Evolutionary conservation across 1,140 invertebrate species (phyloP), one percentile per base, ranked within the genome.

Genomic region (Muscidifurax raptorellus): DNA sequence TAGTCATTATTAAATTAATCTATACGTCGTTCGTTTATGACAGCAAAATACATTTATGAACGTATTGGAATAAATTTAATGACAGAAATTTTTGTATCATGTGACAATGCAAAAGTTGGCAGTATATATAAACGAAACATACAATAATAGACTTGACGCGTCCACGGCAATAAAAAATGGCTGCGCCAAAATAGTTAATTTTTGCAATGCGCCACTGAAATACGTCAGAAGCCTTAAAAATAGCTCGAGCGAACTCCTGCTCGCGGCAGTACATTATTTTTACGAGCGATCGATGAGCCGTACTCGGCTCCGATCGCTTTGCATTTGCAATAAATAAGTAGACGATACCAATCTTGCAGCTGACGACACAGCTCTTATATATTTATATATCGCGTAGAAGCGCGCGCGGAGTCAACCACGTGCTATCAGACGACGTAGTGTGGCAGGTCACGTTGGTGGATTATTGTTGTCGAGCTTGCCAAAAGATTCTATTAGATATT

Each of bases 251-350:
- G 10, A 69, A 28, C 25, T 69, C 12, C 27, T 10, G 25, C 18
- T 69, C 25, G 6, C 5, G 27, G 66, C 10, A 28, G 27, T 28
- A 28, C 15, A 30, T 69, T 69, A 69, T 30, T 69, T 69, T 69
- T 69, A 69, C 7, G 66, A 69, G 66, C 66, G 6, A 28, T 12
- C 32, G 32, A 32, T 18, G 32, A 69, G 66, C 28, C 12, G 4
- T 28, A 69, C 25, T 27, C 64, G 64, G 6, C 22, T 27, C 27
- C 0, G 64, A 27, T 25, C 7, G 22, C 64, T 5, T 69, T 69
- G 22, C 66, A 28, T 30, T 69, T 69, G 25, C 66, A 69, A 69
- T 27, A 69, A 69, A 69, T 69, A 69, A 69, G 25, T 69, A 30
- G 25, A 69, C 27, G 28, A 27, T 30, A 69, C 28, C 66, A 28